A percentile compares a stretch with the other conserved stretches of the same genome.
Conservation (phyloP, 2,797 vertebrate genomes). For the Octomys mimax region DNA sequence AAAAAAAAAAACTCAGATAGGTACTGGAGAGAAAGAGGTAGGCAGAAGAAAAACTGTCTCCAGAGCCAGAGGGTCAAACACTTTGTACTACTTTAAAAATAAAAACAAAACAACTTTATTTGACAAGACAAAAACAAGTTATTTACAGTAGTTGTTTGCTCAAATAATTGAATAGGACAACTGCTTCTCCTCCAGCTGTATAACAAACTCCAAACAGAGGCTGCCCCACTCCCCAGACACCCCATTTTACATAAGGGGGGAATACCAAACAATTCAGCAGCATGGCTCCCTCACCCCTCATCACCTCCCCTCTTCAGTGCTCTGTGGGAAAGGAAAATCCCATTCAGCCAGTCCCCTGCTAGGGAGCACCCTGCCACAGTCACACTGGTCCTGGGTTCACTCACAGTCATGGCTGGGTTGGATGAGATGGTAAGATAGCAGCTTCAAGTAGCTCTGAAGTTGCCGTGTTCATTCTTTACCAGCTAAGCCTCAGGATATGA, state of each 20-base stretch:
- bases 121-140: slow-evolving; percentile 87
- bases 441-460: neutral
- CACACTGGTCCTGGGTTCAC: neutral
- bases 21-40: neutral
- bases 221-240: slow-evolving; percentile 41
- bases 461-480: neutral
- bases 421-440: neutral
- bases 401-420: neutral
- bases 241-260: slow-evolving; percentile 23
- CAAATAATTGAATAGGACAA: slow-evolving; percentile 79
- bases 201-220: slow-evolving; percentile 61
- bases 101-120: slow-evolving; percentile 88
- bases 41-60: neutral
- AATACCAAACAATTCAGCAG: slow-evolving; percentile 78
- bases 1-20: neutral
- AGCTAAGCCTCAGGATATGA: slow-evolving; percentile 49
- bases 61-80: neutral
- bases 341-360: neutral
- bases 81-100: slow-evolving; percentile 57
- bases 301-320: slow-evolving; percentile 66
- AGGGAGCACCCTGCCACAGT: neutral
- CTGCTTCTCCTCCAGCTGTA: slow-evolving; percentile 68
- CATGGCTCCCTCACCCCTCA: slow-evolving; percentile 50
- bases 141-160: slow-evolving; percentile 91
- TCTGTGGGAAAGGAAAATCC: slow-evolving; percentile 57